Base-by-base conservation (phyloP, 2,113 vertebrate genomes). In the Ceratotherium simum region DNA sequence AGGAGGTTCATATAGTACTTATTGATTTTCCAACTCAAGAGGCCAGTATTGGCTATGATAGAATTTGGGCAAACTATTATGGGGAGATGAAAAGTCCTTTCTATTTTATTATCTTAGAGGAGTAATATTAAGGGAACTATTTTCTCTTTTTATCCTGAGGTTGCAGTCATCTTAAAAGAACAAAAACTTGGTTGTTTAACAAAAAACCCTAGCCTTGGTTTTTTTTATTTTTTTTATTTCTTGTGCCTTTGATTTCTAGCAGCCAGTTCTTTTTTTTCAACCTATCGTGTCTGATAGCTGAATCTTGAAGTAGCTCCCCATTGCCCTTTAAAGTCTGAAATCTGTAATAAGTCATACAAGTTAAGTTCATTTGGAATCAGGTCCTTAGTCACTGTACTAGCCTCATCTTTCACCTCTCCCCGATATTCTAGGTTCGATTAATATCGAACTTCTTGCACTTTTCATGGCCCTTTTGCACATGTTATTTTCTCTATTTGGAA, bases 301-400 rank as follows among this genome's bases (percentile, higher is more conserved):
- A 97, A 81, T 95, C 33, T 91, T 97, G 31, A 0, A 75, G n/a
- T 96, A 78, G 25, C 5, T 95, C 54, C 60, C 46, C 12, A 48
- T 92, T 97, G 67, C 73, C 65, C 12, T 95, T 73, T 97, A 95
- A 91, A 92, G 23, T 95, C 64, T 91, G 62, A 88, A 90, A 80
- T 96, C 54, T 95, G 73, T 78, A 89, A 39, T 90, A 58, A 85
- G 60, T 96, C 42, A 69, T 85, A 67, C 12, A 72, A 51, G 9
- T 89, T 89, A 80, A 75, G n/a, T 91, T 95, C 46, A 94, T 97
- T 93, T 91, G 75, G n/a, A 78, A 86, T 91, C 33, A 67, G 25
- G 13, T 58, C 72, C 80, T 86, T 82, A 79, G 11, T 51, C 23
- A 65, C 31, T 95, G 31, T 88, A 81, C 27, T 85, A 85, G 20